Evolutionary conservation across 2,113 vertebrate genomes (phyloP), one percentile per base, ranked within the genome.

Genomic region (Trematocara macrostoma): DNA sequence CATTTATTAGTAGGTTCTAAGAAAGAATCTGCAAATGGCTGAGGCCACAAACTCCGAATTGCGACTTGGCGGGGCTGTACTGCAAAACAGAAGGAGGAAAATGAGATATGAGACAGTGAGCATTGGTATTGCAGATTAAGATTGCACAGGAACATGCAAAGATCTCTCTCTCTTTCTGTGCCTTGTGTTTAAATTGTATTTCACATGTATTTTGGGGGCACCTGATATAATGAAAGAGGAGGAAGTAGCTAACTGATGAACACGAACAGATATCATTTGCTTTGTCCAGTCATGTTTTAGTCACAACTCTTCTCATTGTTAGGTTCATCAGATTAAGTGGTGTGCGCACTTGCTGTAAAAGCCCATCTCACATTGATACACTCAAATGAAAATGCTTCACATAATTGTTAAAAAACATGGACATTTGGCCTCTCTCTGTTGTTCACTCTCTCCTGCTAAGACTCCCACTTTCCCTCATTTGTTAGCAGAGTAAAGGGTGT

Each of bases 1-100:
- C 26, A 59, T 31, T 2, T 64, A 35, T 35, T 0, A 64, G 59
- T 2, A 64, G 31, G 59, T 3, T 64, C 0, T 38, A 64, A 64
- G 59, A 38, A 64, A 64, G 1, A 64, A 38, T 38, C 16, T n/a
- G 31, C 57, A 61, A 61, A 61, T 34, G 31, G 10, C 59, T 38
- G 0, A 64, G 59, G 31, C 31, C 4, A 64, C 59, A 64, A 64
- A 64, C 59, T 35, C 31, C 1, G 0, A n/a, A 35, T 31, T 64
- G 59, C 0, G 0, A 64, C 59, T 35, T 35, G 59, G 31, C 31
- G 0, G 59, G 0, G 9, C 0, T n/a, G 3, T 29, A 57, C 26
- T 59, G 56, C 56, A 59, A 57, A 59, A 1, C 26, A 10, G 26
- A 16, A 59, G 56, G 56, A 59, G 2, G 38, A 0, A 69, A 69